Conservation (phyloP, 2,797 vertebrate species). For the Crotalus adamanteus region DNA sequence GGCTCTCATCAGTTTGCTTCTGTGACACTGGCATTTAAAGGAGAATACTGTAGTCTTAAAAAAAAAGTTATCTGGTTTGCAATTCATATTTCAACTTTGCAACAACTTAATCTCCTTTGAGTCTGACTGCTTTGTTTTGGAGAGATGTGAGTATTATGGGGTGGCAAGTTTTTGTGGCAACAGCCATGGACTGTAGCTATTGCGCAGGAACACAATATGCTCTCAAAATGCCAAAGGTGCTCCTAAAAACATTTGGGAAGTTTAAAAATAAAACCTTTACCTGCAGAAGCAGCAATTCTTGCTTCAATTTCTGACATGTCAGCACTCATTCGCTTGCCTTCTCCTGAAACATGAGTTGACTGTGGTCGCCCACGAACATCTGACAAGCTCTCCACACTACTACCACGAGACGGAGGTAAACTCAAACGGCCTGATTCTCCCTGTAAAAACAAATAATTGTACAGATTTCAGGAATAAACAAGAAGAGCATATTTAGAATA, state of each 20-base stretch:
- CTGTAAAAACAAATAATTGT: slow-evolving; percentile 68
- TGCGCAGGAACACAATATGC: neutral
- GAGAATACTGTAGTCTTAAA: neutral
- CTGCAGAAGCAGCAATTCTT: slow-evolving; percentile 83
- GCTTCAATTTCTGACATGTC: slow-evolving; percentile 95
- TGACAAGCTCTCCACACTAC: slow-evolving; percentile 92
- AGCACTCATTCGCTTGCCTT: slow-evolving; percentile 92
- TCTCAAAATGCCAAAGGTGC: neutral
- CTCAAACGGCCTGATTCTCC: slow-evolving; percentile 85
- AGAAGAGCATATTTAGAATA: neutral
- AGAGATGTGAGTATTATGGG: neutral
- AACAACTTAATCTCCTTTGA: neutral
- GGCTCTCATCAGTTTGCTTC: neutral
- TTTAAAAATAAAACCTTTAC: slow-evolving; percentile 71
- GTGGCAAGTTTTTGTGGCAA: neutral
- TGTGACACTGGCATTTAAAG: neutral
- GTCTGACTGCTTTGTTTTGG: neutral
- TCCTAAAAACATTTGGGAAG: neutral
- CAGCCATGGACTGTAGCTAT: neutral
- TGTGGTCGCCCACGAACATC: slow-evolving; percentile 74
- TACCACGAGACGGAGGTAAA: slow-evolving; percentile 90
- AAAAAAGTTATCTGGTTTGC: neutral
- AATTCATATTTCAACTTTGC: neutral
- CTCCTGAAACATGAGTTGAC: slow-evolving; percentile 76
- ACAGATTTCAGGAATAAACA: neutral